These are phyloP conservation scores for Stenolophus ochropezus DNA, from an alignment of 2,888 invertebrate species.

Conservation along the genomic window DNA sequence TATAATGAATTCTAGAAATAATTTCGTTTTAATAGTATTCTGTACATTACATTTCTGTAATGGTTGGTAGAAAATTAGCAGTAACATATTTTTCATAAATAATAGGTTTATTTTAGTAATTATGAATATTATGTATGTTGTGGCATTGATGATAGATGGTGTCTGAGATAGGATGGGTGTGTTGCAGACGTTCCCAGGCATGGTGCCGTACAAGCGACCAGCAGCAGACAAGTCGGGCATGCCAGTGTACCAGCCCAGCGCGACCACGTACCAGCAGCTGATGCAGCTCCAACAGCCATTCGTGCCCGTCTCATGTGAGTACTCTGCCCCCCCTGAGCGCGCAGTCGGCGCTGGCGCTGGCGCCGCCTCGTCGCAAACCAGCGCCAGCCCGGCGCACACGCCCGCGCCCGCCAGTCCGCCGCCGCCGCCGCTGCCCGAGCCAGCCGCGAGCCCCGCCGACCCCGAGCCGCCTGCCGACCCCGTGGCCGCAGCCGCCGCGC, in stretches of 20 bases:
- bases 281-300: constrained; percentile 94
- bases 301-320: constrained; percentile 99
- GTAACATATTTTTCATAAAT: too few species aligned
- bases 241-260: constrained; percentile 95
- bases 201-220: constrained; percentile 96
- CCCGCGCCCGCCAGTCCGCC: constrained; percentile 65
- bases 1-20: too few species aligned
- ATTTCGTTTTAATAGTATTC: too few species aligned
- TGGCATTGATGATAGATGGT: not conserved
- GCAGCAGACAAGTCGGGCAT: constrained; percentile 97
- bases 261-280: constrained; percentile 94
- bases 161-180: not conserved
- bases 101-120: too few species aligned
- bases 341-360: constrained; percentile 70
- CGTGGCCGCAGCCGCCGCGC: constrained; percentile 76
- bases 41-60: too few species aligned
- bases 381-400: constrained; percentile 63
- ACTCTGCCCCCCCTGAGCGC: constrained; percentile 81
- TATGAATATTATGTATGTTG: not conserved
- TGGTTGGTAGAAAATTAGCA: too few species aligned
- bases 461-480: constrained; percentile 68
- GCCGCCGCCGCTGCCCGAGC: constrained; percentile 68
- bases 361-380: constrained; percentile 64
- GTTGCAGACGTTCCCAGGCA: constrained; percentile 92
- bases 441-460: constrained; percentile 71